These are phyloP conservation scores for Melanotaenia parkinsoni DNA, from an alignment of 2,797 vertebrate genomes.

Conservation along the genomic window DNA sequence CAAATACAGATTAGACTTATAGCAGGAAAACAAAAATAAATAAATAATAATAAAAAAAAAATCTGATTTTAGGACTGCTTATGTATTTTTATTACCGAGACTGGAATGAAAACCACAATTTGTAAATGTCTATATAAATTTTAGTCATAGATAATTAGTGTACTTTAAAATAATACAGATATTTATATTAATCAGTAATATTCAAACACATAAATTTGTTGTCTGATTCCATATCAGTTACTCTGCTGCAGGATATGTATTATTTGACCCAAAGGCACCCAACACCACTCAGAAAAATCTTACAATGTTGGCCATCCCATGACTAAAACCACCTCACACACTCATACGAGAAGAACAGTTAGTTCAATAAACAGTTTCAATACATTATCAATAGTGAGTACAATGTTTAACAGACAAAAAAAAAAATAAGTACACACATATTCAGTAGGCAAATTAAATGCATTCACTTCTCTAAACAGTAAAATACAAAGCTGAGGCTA, in stretches of 20 bases:
- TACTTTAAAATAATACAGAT: background rate
- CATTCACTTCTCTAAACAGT: slow-evolving; percentile 11
- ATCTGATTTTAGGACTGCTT: background rate
- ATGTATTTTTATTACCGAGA: background rate
- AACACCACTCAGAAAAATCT: slow-evolving; percentile 44
- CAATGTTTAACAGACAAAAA: slow-evolving; percentile 22
- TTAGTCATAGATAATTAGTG: background rate
- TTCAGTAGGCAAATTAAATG: slow-evolving; percentile 5
- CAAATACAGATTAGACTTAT: background rate
- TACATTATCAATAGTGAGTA: slow-evolving; percentile 43
- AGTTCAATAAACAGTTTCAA: slow-evolving; percentile 66
- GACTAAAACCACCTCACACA: slow-evolving; percentile 77
- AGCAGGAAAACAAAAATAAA: background rate
- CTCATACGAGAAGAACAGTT: slow-evolving; percentile 76
- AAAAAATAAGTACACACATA: background rate
- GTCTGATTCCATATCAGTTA: slow-evolving; percentile 58
- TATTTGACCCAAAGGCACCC: slow-evolving; percentile 36
- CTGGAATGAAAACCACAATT: background rate
- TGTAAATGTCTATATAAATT: background rate
- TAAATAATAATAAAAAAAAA: background rate
- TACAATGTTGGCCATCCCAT: slow-evolving; percentile 57
- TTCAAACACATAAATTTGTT: background rate
- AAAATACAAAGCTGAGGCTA: slow-evolving; percentile 1
- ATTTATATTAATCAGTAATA: background rate
- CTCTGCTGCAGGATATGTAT: slow-evolving; percentile 37